These are phyloP conservation scores for Bubo blakistoni DNA, from an alignment of 2,113 vertebrate genomes.

Conservation along the genomic window DNA sequence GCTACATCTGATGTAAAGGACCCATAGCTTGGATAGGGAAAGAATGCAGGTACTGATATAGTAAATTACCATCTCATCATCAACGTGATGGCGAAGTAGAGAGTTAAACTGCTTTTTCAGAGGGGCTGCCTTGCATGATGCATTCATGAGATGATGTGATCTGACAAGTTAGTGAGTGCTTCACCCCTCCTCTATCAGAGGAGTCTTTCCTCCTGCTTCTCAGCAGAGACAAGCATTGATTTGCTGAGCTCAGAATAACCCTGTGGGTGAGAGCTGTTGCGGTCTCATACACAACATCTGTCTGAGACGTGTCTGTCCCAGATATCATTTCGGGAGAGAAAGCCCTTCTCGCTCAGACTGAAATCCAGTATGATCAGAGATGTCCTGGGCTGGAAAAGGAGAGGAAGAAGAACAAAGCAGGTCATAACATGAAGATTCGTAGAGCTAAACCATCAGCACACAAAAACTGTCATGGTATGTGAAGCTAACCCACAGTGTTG, in stretches of 20 bases:
- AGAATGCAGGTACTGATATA: neutral
- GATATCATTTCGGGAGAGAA: neutral
- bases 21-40: neutral
- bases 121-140: neutral
- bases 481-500: neutral
- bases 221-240: neutral
- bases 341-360: neutral
- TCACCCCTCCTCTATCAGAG: neutral
- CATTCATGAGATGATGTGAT: neutral
- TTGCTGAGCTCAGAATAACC: slow-evolving; percentile 14
- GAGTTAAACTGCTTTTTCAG: neutral
- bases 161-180: neutral
- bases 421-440: neutral
- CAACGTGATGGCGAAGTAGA: neutral
- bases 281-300: neutral
- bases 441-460: neutral
- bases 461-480: neutral
- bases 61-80: neutral
- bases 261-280: neutral
- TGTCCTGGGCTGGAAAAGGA: neutral
- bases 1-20: neutral
- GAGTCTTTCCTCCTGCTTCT: neutral
- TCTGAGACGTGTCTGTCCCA: neutral
- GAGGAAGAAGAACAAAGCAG: neutral
- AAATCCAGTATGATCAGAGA: neutral